Base-by-base conservation (phyloP, 2,113 vertebrate genomes). In the Ageneiosus marmoratus region DNA sequence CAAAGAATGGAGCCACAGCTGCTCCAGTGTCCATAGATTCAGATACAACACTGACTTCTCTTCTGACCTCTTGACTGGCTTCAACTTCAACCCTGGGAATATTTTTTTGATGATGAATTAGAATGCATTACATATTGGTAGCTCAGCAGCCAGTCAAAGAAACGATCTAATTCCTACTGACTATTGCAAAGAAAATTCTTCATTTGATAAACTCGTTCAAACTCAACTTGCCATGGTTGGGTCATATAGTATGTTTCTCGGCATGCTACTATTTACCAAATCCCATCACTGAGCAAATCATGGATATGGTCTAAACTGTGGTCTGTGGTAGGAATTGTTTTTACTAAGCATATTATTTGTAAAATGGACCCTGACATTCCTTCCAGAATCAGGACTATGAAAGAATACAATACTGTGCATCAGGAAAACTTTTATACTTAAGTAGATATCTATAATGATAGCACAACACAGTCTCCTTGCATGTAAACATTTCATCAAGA, bases 1-100 rank as follows among this genome's bases (percentile, higher is more conserved):
- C 89, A 84, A 99, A 99, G 93, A 96, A 96, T 81, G 98, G 97
- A 58, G 95, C 95, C 13, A 88, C 67, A 0, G 91, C 63, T 22
- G 93, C 92, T 88, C 93, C 96, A 0, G 89, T 88, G 55, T 91
- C 93, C 48, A 92, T 88, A 85, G 90, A 91, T 82, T 97, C 95
- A 48, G 88, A 90, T 69, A 85, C 78, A 83, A 90, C 83, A 82
- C 93, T 95, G 53, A 94, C 89, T 83, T 95, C 94, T 10, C 94
- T 92, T 94, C 96, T 92, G 8, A 91, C 91, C 83, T 97, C 91
- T 73, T 96, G 95, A 88, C 85, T 95, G 84, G 93, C 87, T 85
- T 96, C 96, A 56, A 91, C 94, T 1, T 92, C 77, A 32, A 94
- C 89, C 85, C 97, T 98, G 90, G 15, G 5, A 70, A 29, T 4